Evolutionary conservation across 2,888 invertebrate species (phyloP), one percentile per base, ranked within the genome.

Genomic region (Pemphredon lugubris): DNA sequence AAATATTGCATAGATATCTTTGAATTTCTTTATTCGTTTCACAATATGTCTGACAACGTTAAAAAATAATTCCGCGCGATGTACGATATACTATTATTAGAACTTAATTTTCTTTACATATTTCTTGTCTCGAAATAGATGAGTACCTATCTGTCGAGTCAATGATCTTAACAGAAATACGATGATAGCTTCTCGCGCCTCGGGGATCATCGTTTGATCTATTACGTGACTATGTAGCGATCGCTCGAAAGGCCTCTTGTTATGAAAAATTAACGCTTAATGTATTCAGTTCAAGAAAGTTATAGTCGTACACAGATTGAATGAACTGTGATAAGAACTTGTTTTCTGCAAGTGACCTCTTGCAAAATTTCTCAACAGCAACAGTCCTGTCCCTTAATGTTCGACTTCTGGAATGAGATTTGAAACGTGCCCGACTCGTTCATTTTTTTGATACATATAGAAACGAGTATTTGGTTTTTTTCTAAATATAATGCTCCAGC

Each of bases 211-310:
- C 68, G 34, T 47, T 50, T 79, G 69, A 80, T 69, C 66, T 79
- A 72, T 80, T 77, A 70, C 79, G 59, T 40, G 47, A 40, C 55
- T 16, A 13, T 18, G 14, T 40, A 11, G 16, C 66, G 50, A 48
- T 57, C 45, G 45, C 34, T 20, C 30, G 51, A 79, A 79, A 79
- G 68, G 75, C 55, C 67, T 61, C 79, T 58, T 47, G 79, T 76
- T 51, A 45, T n/a, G 34, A 77, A 68, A 79, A 70, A 76, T 39
- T 1, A 4, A 37, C 5, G 32, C 14, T 21, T 37, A 37, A 39
- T 45, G 18, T 48, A 40, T 20, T 42, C 21, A 32, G 53, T 34
- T 44, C 20, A 32, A 32, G 7, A 5, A 54, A 67, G 64, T 61
- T 57, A 18, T 30, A 34, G 13, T 32, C 11, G 30, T 23, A 20